These are phyloP conservation scores for Struthio camelus DNA, from an alignment of 2,113 vertebrate genomes.

Conservation along the genomic window DNA sequence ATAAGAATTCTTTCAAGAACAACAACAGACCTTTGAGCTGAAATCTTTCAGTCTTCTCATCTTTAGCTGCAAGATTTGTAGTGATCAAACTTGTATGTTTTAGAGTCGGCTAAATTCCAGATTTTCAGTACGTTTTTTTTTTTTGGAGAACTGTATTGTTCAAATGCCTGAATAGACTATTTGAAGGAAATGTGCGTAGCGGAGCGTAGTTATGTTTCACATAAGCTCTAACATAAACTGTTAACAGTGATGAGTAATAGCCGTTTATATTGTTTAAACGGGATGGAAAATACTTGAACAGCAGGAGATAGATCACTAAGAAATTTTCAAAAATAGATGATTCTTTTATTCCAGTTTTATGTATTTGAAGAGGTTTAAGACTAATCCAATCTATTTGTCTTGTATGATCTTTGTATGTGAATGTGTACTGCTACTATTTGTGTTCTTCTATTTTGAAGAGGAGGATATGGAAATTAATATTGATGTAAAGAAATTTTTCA, in stretches of 20 bases:
- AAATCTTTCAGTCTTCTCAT: not conserved
- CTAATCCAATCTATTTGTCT: not conserved
- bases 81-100: not conserved
- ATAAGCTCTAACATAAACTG: not conserved
- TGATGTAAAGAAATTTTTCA: not conserved
- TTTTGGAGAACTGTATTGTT: not conserved
- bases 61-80: not conserved
- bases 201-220: not conserved
- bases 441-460: not conserved
- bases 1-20: not conserved
- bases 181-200: not conserved
- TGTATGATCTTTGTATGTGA: not conserved
- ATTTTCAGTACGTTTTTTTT: not conserved
- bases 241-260: not conserved
- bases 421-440: not conserved
- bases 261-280: not conserved
- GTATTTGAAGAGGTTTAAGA: not conserved
- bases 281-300: not conserved
- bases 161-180: not conserved
- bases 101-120: not conserved
- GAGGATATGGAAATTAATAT: not conserved
- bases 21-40: not conserved
- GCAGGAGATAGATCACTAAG: not conserved
- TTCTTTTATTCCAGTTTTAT: not conserved
- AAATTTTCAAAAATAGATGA: not conserved